Percentiles rank a stretch among this genome's conserved stretches.
Evolutionary conservation across 1,140 invertebrate genomes (phyloP).

Genomic region (Penaeus chinensis): DNA sequence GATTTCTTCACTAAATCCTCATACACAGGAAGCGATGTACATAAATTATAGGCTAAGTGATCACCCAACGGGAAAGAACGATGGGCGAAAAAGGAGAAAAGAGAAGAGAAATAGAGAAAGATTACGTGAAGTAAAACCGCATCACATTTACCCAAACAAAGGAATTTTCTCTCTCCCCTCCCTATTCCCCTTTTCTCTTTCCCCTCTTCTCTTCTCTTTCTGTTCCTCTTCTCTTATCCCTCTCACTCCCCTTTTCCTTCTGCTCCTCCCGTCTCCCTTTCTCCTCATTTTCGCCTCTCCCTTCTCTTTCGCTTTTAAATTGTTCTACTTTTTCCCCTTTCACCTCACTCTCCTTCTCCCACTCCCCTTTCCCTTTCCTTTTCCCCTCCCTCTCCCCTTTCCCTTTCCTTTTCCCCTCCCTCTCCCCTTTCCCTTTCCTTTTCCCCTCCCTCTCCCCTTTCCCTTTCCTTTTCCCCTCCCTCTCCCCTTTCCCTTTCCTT

Average conservation of each 20-base stretch:
- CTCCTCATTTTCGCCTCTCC: not conserved
- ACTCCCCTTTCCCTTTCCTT: not conserved
- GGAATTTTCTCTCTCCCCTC: not conserved
- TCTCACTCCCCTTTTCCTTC: slow-evolving; percentile 4
- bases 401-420: too few relatives aligned
- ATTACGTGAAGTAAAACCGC: not conserved
- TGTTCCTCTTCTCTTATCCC: not conserved
- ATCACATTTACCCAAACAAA: not conserved
- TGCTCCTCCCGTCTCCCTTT: not conserved
- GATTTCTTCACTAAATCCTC: too few relatives aligned
- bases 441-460: not conserved
- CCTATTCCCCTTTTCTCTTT: slow-evolving; percentile 16
- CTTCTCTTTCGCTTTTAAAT: not conserved
- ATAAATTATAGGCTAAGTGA: not conserved
- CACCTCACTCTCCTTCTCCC: not conserved
- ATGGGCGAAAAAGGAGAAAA: not conserved
- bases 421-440: too few relatives aligned
- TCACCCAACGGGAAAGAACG: not conserved
- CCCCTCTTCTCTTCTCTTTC: slow-evolving; percentile 27
- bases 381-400: too few relatives aligned
- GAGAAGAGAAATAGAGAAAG: slow-evolving; percentile 12
- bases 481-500: not conserved
- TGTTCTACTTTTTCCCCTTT: not conserved
- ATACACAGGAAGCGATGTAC: not conserved
- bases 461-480: not conserved